Percentiles rank a stretch among this genome's conserved stretches.
These are phyloP conservation scores for Drosophila gaucha DNA, from an alignment of 2,888 invertebrate genomes.

Conservation along the genomic window DNA sequence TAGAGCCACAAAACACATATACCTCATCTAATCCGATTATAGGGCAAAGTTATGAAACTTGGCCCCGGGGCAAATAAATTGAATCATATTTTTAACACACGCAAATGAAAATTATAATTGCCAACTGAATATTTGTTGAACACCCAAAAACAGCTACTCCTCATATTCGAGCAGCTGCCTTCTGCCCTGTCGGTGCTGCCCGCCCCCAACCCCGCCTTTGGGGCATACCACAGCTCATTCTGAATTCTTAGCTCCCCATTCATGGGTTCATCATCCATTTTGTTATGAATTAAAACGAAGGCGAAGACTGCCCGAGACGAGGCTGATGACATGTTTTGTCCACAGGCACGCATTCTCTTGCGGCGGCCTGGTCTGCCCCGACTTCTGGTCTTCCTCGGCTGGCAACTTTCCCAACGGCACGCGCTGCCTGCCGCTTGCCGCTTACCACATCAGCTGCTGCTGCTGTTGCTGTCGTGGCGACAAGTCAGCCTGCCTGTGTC, in stretches of 20 bases:
- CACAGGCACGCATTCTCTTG: conserved; percentile 79
- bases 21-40: background rate
- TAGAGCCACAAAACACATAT: conserved; percentile 1
- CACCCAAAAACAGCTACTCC: conserved; percentile 8
- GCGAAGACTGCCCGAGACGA: conserved; percentile 60
- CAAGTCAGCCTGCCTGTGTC: conserved; percentile 75
- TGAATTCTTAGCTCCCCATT: conserved; percentile 47
- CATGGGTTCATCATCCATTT: conserved; percentile 67
- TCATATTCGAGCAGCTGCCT: background rate
- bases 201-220: background rate
- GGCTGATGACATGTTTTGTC: conserved; percentile 80
- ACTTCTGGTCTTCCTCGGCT: conserved; percentile 36
- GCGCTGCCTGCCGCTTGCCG: conserved; percentile 49
- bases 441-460: conserved; percentile 17
- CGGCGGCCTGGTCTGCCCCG: conserved; percentile 40
- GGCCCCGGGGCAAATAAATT: conserved; percentile 61
- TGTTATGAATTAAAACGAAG: conserved; percentile 73
- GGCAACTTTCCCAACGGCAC: conserved; percentile 81
- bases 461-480: conserved; percentile 47
- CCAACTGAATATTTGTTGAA: conserved; percentile 66
- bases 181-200: too few relatives aligned
- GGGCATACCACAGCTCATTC: conserved; percentile 13
- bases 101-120: conserved; percentile 77
- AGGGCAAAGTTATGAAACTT: conserved; percentile 29
- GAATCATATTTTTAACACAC: conserved; percentile 74